phyloP scores from a whole-genome alignment of 2,113 vertebrate genomes.

The Sinocyclocheilus grahami region DNA sequence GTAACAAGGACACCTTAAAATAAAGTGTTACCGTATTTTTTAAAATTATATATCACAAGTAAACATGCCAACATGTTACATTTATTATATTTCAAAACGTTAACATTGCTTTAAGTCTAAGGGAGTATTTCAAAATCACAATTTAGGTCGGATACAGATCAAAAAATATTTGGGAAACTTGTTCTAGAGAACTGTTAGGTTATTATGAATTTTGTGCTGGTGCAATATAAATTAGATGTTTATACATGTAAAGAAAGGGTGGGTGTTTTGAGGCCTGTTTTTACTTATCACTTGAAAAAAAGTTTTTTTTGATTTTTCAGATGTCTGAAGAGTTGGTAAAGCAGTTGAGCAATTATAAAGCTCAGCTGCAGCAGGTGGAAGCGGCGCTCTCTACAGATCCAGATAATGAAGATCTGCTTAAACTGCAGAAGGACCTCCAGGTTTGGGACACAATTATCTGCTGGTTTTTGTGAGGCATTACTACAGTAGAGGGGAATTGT shows the following conservation, averaged over 20 bases:
- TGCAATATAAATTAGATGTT: no score
- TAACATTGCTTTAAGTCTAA: neutral
- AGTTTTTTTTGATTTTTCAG: slow-evolving; percentile 62
- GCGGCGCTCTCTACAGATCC: slow-evolving; percentile 91
- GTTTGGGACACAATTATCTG: slow-evolving; percentile 64
- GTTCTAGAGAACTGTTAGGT: neutral
- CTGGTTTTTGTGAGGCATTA: neutral
- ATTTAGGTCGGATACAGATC: neutral
- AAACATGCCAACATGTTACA: no score
- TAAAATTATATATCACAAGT: no score
- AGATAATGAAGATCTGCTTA: slow-evolving; percentile 94
- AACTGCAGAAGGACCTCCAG: slow-evolving; percentile 96
- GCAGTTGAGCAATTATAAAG: slow-evolving; percentile 95
- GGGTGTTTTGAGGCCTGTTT: neutral
- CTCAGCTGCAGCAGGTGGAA: slow-evolving; percentile 96
- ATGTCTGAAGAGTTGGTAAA: slow-evolving; percentile 96
- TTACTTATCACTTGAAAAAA: neutral
- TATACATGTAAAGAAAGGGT: neutral
- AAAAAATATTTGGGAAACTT: neutral
- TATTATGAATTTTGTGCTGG: neutral
- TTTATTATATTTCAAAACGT: no score
- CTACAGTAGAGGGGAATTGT: no score
- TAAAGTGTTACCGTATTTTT: no score
- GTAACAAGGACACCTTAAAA: no score
- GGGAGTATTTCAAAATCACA: neutral